Evolutionary conservation across 2,797 vertebrate species (phyloP), one percentile per base, ranked within the genome.

Genomic region (Lagodon rhomboides): DNA sequence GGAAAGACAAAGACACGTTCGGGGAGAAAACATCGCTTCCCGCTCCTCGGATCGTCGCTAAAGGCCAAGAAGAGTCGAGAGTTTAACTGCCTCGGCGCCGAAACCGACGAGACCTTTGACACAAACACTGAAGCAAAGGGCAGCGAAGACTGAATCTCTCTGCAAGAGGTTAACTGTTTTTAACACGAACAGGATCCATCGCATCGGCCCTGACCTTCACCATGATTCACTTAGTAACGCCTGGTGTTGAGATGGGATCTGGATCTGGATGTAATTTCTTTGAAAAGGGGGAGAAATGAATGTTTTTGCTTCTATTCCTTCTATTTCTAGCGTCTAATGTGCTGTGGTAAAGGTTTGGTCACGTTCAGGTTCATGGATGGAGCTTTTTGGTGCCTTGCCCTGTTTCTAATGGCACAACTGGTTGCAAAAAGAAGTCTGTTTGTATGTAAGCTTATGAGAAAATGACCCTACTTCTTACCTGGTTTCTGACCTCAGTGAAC

Each of bases 1-100:
- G 51, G 6, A 3, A 44, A 81, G 65, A 82, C 23, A 56, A 68
- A 72, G 22, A n/a, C n/a, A 38, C 53, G 15, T 60, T 60, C 41
- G 30, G n/a, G 59, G 30, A 56, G 61, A 13, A 49, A 38, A n/a
- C 41, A 38, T 65, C 47, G 0, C 30, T 0, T 50, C 20, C 60
- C 18, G 25, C 49, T 61, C 49, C 59, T 53, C 54, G 34, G 58
- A 64, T 44, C 23, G 0, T 16, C 8, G 25, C 30, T 59, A 25
- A 75, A 70, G 55, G 13, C 54, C 22, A 43, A 4, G 25, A 68
- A 49, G 50, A 2, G 62, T 6, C 16, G 12, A 49, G 49, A 20
- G 34, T n/a, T 22, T 11, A 43, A 55, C 43, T n/a, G 49, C 7
- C 22, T 53, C 8, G 17, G 6, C 4, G 10, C 22, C 54, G 4